These are phyloP conservation scores for Hydropsyche betteni DNA, from an alignment of 2,888 invertebrate genomes.

Conservation along the genomic window DNA sequence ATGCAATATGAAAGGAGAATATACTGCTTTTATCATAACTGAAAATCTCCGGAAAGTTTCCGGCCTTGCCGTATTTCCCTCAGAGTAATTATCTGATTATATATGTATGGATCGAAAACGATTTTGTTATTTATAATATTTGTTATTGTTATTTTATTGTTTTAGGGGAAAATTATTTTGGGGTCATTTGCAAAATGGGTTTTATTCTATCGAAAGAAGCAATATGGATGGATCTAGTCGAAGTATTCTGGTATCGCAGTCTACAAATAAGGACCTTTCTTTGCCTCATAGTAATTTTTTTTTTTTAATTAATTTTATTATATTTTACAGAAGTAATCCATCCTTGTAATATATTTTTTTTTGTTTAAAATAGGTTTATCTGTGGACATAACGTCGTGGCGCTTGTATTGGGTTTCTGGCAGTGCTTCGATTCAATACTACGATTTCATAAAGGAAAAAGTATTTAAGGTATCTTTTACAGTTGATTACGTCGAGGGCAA, in stretches of 20 bases:
- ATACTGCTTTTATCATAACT: conserved; percentile 63
- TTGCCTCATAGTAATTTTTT: conserved; percentile 54
- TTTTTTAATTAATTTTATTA: conserved; percentile 3
- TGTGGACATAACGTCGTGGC: conserved; percentile 67
- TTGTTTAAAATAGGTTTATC: conserved; percentile 65
- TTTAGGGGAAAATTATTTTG: conserved; percentile 67
- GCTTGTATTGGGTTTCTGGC: conserved; percentile 78
- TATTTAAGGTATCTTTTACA: conserved; percentile 53
- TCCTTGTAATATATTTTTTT: conserved; percentile 21
- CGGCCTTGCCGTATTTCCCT: conserved; percentile 77
- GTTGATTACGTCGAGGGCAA: background rate
- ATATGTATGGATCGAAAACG: background rate
- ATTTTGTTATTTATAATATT: background rate
- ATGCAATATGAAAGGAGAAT: conserved; percentile 77
- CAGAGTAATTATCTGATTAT: conserved; percentile 55
- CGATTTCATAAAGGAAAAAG: conserved; percentile 61
- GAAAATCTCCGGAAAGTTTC: conserved; percentile 63
- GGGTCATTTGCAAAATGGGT: conserved; percentile 62
- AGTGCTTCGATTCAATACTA: conserved; percentile 71
- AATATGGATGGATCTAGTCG: conserved; percentile 73
- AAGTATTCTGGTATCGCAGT: conserved; percentile 53
- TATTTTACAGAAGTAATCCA: conserved; percentile 36
- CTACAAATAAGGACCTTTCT: conserved; percentile 54
- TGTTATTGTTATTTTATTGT: conserved; percentile 36
- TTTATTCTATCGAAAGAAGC: conserved; percentile 68